Base-by-base conservation (phyloP, 2,797 vertebrate genomes). In the Intellagama lesueurii region DNA sequence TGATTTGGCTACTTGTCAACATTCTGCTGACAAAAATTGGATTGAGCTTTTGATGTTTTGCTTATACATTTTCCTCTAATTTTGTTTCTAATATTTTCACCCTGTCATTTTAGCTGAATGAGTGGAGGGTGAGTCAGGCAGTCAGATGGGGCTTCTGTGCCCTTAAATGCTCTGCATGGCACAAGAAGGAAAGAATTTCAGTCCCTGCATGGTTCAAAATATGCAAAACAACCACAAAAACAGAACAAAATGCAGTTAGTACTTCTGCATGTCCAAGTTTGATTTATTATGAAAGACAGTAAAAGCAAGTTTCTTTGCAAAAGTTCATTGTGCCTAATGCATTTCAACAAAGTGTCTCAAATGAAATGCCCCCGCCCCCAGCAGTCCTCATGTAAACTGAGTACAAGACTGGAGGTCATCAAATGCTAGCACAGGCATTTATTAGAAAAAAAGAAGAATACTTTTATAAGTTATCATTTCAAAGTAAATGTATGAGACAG, bases 21-120 rank as follows among this genome's bases (percentile, higher is more conserved):
- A 56, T 56, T 56, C 52, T 56, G 52, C 52, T 56, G 52, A 56
- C 52, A 56, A 56, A 56, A 56, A 56, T 14, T 56, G 9, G 52
- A 1, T 14, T 14, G 9, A 8, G 9, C 9, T 56, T 56, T 56
- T 11, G 14, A 56, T 56, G 8, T 9, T 56, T 56, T 8, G 52
- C 52, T 14, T 56, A 56, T 56, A 56, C 92, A 94, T 91, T 1
- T 5, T 93, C 52, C 52, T 56, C 52, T 56, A 56, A 56, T 95
- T 95, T 93, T 86, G 68, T 90, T 91, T 94, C 83, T 83, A 93
- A 92, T 73, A 88, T 94, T 91, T 64, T 40, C 35, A 73, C 16
- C n/a, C 72, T 91, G 91, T 92, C 88, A 90, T 94, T 94, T 91
- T 84, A 93, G 92, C 90, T 94, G 92, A 73, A 32, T 19, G 16